Percentiles rank a stretch among this genome's conserved stretches.
These are phyloP conservation scores for Epizoanthus fatuus DNA, from an alignment of 92 coral and sea anemone genomes.

Conservation along the genomic window DNA sequence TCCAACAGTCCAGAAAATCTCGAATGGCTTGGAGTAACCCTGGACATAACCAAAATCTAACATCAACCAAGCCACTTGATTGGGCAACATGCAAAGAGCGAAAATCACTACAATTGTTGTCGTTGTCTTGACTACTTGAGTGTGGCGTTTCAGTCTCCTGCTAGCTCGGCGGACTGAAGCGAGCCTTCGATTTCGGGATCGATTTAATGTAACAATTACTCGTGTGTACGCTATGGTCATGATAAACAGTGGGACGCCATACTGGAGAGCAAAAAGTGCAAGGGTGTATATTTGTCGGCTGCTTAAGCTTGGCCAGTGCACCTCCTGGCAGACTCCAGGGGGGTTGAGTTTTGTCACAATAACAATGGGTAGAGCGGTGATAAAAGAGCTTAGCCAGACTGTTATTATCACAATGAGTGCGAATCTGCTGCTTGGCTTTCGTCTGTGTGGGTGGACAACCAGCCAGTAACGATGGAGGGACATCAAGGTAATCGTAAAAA, in stretches of 20 bases:
- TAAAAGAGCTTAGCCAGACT: not conserved
- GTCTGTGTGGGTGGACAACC: conserved; percentile 16
- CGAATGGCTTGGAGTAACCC: not conserved
- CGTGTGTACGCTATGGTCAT: not conserved
- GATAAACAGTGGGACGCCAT: not conserved
- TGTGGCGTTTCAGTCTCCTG: conserved; percentile 5
- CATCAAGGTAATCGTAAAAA: conserved; percentile 12
- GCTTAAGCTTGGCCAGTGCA: conserved; percentile 2
- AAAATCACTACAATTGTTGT: not conserved
- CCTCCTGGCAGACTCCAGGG: not conserved
- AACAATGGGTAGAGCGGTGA: conserved; percentile 7
- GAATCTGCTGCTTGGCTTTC: conserved; percentile 9
- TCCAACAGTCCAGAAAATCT: conserved; percentile 19
- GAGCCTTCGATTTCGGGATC: not conserved
- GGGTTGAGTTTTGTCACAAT: not conserved
- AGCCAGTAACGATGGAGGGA: conserved; percentile 26
- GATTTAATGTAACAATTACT: not conserved
- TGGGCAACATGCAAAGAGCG: conserved; percentile 14
- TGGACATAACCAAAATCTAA: conserved; percentile 2
- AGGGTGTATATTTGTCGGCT: conserved; percentile 14
- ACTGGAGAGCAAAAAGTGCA: conserved; percentile 1
- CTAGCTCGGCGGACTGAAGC: not conserved
- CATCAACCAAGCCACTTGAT: conserved; percentile 28
- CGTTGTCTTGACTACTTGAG: not conserved
- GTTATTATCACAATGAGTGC: not conserved